Conservation (phyloP, 2,888 invertebrate genomes). For the Drosophila paramelanica region DNA sequence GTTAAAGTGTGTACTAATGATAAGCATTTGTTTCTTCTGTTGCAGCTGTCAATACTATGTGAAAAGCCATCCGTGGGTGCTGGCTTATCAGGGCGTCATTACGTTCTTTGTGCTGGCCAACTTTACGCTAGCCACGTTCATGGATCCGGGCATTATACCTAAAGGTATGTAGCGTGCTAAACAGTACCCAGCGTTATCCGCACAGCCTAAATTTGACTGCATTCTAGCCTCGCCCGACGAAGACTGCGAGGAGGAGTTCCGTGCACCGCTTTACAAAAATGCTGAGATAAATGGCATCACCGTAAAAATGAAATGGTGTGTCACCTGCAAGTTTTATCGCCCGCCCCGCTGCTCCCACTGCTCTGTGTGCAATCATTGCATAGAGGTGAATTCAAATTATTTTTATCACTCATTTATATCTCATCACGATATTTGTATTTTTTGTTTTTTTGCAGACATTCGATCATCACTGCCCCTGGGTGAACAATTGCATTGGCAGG, state of each 20-base stretch:
- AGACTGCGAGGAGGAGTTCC: conserved; percentile 98
- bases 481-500: conserved; percentile 98
- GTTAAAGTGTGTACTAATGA: conserved; percentile 1
- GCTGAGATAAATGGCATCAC: conserved; percentile 99
- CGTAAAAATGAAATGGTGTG: conserved; percentile 99
- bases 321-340: conserved; percentile 99
- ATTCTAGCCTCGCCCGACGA: conserved; percentile 95
- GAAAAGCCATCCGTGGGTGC: conserved; percentile 93
- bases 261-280: conserved; percentile 97
- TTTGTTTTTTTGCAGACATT: conserved; percentile 90
- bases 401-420: background rate
- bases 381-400: conserved; percentile 89
- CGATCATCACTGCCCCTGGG: conserved; percentile 99
- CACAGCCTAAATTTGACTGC: conserved; percentile 76
- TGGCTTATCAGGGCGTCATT: conserved; percentile 96
- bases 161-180: conserved; percentile 89
- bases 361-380: conserved; percentile 99
- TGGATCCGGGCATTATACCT: conserved; percentile 99
- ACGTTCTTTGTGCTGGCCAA: conserved; percentile 99
- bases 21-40: background rate
- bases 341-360: conserved; percentile 99
- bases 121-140: conserved; percentile 99
- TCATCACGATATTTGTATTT: background rate
- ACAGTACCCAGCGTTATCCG: conserved; percentile 36
- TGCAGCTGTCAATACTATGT: conserved; percentile 94